Evolutionary conservation across 1,140 invertebrate species (phyloP), one percentile per base, ranked within the genome.

Genomic region (Pogonus chalceus): DNA sequence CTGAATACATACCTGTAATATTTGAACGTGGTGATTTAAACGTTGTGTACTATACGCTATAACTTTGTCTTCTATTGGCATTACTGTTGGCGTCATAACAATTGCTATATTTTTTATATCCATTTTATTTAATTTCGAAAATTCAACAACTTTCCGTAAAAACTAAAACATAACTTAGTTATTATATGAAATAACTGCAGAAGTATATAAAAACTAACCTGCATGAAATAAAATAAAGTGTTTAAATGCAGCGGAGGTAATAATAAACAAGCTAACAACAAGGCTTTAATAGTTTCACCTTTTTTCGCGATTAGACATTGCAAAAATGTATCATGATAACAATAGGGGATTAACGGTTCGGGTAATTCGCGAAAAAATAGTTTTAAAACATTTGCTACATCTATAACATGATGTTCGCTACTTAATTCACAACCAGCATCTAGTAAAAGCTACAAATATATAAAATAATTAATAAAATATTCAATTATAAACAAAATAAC

Each of bases 321-420:
- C 18, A 90, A 67, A 56, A 92, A 83, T 23, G 85, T 68, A 64
- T 91, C 86, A 66, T 92, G 87, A 58, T 77, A 81, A 1, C 63
- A 52, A 72, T 76, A 71, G 0, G 84, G 82, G 53, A 93, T 84
- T 14, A 92, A 71, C 1, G 90, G 88, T 57, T 92, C 88, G 3
- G 89, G 89, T 23, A 92, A 68, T 61, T 85, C 80, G 48, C 89
- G 73, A 35, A 92, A 80, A 64, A 91, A 92, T 39, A 84, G 80
- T 65, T 92, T 93, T 10, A 93, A 70, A 39, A 90, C 78, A 70
- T 80, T 85, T 4, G 89, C 87, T 9, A 91, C 80, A 74, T 93
- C 90, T 60, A 88, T 81, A 0, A 85, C 80, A 67, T 88, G 80
- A 63, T 82, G 76, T 1, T 81, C 78, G 20, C 81, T 76, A 21